Evolutionary conservation across 2,888 invertebrate genomes (phyloP), one percentile per base, ranked within the genome.

Genomic region (Holacanthella duospinosa): DNA sequence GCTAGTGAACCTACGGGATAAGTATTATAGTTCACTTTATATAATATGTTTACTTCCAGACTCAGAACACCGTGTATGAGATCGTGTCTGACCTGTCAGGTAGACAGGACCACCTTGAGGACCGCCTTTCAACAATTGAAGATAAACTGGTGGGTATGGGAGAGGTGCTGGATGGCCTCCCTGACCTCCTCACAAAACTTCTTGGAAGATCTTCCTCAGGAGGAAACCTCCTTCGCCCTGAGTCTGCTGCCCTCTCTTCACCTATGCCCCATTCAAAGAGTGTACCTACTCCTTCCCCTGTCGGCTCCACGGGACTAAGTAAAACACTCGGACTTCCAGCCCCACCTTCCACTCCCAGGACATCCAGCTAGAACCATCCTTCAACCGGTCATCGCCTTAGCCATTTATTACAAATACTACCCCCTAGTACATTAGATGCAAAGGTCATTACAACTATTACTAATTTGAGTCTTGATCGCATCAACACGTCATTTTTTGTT

Each of bases 51-150:
- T n/a, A n/a, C n/a, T n/a, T 82, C 71, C 84, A 97, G 96, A 96
- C 95, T 71, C 95, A 96, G 81, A 93, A 93, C 76, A 93, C 93
- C 61, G 94, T 97, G 73, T 96, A 96, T 79, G 97, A 96, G 81
- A 89, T 97, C 75, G 95, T 99, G 70, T 92, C 94, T 63, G 97
- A 97, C 75, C 92, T 97, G 89, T 93, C 93, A 77, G 86, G 88
- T 66, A 86, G 94, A 61, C 95, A 96, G 79, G 92, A 93, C 77
- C 85, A 86, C 60, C 84, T 97, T 73, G 96, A 97, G 79, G 93
- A 94, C 79, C 86, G 95, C 75, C 83, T 97, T 75, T 86, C 88
- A 72, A 87, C 88, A 75, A 85, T 99, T 78, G 96, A 97, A 81
- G 93, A 93, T 76, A 93, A 93, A 80, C 80, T 96, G 75, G 85